phyloP scores from a whole-genome alignment of 2,888 invertebrate species.

The Dorcus parallelipipedus region DNA sequence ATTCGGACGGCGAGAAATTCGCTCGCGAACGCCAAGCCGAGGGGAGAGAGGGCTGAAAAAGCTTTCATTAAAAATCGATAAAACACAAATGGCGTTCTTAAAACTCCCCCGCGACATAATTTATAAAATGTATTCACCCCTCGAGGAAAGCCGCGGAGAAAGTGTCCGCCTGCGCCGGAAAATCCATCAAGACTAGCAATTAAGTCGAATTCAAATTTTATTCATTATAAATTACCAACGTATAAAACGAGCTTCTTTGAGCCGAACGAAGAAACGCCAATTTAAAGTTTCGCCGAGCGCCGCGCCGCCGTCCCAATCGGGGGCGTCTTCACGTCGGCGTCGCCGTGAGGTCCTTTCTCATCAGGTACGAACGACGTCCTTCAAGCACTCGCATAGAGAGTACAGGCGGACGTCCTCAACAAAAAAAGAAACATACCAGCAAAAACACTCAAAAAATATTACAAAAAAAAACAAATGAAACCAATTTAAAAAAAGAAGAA shows the following conservation, averaged over 20 bases:
- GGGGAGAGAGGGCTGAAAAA: slow-evolving; percentile 1
- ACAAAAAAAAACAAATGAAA: not conserved
- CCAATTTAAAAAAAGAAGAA: no score
- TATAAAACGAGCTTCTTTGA: slow-evolving; percentile 50
- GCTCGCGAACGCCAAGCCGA: slow-evolving; percentile 1
- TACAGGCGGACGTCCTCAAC: not conserved
- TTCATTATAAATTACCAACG: slow-evolving; percentile 52
- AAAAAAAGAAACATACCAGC: not conserved
- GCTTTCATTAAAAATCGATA: slow-evolving; percentile 44
- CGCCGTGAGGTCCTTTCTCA: no score
- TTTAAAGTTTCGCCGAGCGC: slow-evolving; percentile 44
- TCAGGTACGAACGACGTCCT: no score
- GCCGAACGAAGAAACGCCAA: slow-evolving; percentile 40
- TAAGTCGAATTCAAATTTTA: slow-evolving; percentile 52
- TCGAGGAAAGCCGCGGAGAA: slow-evolving; percentile 29
- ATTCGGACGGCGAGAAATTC: not conserved
- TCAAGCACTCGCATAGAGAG: no score
- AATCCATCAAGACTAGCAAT: slow-evolving; percentile 51
- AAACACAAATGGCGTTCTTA: slow-evolving; percentile 47
- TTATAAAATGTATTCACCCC: slow-evolving; percentile 39
- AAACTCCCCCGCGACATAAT: slow-evolving; percentile 40
- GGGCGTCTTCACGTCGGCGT: slow-evolving; percentile 17
- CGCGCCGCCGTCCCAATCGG: slow-evolving; percentile 26
- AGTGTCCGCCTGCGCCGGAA: slow-evolving; percentile 42
- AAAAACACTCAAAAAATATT: no score